A percentile compares a stretch with the other conserved stretches of the same genome.
Evolutionary conservation across 2,888 invertebrate species (phyloP).

Genomic region (Drosophila macrospina): DNA sequence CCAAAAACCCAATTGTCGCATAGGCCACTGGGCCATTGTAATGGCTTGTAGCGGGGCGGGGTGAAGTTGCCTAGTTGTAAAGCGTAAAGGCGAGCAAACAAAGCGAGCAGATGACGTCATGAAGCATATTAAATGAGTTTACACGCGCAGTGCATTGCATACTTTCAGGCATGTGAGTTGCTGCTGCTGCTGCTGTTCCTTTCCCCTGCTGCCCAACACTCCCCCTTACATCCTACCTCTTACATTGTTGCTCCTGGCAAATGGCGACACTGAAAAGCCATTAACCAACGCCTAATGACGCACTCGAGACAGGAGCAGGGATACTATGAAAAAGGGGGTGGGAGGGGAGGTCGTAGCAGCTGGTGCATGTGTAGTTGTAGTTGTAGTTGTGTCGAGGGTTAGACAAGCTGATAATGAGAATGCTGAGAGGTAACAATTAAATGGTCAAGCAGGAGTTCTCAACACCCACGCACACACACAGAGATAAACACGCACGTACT

Average conservation of each 20-base stretch:
- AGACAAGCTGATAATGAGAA: constrained; percentile 63
- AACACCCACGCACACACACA: background rate
- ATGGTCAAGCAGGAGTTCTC: constrained; percentile 55
- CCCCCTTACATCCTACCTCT: background rate
- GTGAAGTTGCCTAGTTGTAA: constrained; percentile 40
- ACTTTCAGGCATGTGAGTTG: constrained; percentile 51
- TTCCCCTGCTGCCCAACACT: background rate
- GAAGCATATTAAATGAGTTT: constrained; percentile 77
- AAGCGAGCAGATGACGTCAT: constrained; percentile 72
- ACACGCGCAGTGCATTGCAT: constrained; percentile 57
- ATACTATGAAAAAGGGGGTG: background rate
- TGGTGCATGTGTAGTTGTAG: background rate
- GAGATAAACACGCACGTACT: no score
- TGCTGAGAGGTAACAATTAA: constrained; percentile 48
- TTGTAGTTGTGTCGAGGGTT: constrained; percentile 28
- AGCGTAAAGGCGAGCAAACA: constrained; percentile 34
- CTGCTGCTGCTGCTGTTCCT: constrained; percentile 22
- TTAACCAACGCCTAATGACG: constrained; percentile 79
- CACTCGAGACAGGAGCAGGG: constrained; percentile 65
- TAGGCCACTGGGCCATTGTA: constrained; percentile 1
- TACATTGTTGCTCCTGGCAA: constrained; percentile 22
- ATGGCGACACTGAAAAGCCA: constrained; percentile 79
- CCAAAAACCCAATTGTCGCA: constrained; percentile 29
- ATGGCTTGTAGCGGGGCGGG: constrained; percentile 4
- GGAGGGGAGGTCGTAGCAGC: no score